Base-by-base conservation (phyloP, 1,140 invertebrate genomes). In the Diachasma alloeum region DNA sequence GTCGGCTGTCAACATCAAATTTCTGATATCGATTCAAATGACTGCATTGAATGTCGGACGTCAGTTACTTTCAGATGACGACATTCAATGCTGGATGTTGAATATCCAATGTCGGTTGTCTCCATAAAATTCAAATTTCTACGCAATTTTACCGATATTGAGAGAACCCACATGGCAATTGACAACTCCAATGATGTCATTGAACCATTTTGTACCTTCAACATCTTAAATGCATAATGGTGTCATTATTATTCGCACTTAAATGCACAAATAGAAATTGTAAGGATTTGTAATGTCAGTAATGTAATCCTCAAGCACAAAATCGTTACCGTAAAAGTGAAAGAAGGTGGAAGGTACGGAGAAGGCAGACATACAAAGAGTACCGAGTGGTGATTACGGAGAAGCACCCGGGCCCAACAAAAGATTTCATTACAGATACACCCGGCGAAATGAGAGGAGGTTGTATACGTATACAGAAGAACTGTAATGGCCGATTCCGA, bases 361-460 rank as follows among this genome's bases (percentile, higher is more conserved):
- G n/a, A 17, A 37, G 36, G 17, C 53, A 67, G 72, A 66, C 72
- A 36, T 63, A 74, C 72, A 74, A 74, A 42, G 66, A n/a, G 56
- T 48, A 74, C 63, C 31, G 72, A 74, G 26, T 74, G 44, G 59
- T 74, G 59, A 74, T 46, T 74, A 39, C 63, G 53, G 59, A 42
- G 59, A 46, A 67, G 46, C 26, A 37, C 46, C 26, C 26, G 13
- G 31, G 71, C 53, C 76, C 78, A 79, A 39, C 72, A 78, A 81
- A 84, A 86, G 84, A 87, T 87, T 84, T 85, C 84, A 86, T 87
- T 87, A 87, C 81, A 86, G 85, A 87, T 87, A 77, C 67, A 86
- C 67, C 79, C 68, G 78, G 77, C 24, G 11, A 82, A 86, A 87
- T 85, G 82, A 84, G 82, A 84, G 78, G 81, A 83, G 83, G 72